Conservation (phyloP, 2,797 vertebrate genomes). For the Margarornis squamiger region DNA sequence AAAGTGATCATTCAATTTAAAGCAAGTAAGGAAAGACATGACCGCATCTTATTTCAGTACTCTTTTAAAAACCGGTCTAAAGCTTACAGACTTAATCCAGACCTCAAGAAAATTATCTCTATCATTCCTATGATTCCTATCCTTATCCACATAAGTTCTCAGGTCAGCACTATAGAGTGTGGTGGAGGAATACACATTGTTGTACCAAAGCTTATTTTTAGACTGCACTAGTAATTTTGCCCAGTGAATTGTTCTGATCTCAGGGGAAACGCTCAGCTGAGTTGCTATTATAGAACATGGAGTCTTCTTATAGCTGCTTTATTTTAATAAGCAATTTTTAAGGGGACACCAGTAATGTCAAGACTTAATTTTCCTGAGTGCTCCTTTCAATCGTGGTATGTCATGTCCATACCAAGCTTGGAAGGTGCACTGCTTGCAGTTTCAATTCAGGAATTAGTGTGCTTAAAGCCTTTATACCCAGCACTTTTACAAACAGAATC, state of each 20-base stretch:
- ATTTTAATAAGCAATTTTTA: not conserved
- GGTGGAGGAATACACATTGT: not conserved
- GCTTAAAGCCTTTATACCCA: not conserved
- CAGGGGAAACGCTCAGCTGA: not conserved
- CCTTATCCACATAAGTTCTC: not conserved
- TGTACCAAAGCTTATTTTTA: not conserved
- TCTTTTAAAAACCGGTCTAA: not conserved
- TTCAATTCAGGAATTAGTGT: not conserved
- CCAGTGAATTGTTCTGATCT: not conserved
- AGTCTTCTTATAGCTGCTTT: not conserved
- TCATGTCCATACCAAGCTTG: not conserved
- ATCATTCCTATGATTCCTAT: not conserved
- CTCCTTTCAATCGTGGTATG: not conserved
- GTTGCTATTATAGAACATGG: not conserved
- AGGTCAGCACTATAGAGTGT: fast-evolving
- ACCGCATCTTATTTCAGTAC: not conserved
- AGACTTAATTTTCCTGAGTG: not conserved
- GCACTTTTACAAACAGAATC: not conserved
- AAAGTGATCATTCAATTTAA: not conserved
- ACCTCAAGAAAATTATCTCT: not conserved
- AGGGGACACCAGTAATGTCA: not conserved
- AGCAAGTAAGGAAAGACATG: not conserved
- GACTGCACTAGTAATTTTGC: not conserved
- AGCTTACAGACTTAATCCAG: not conserved
- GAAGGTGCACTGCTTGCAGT: not conserved